Conservation (phyloP, 2,113 vertebrate genomes). For the Agapornis roseicollis region DNA sequence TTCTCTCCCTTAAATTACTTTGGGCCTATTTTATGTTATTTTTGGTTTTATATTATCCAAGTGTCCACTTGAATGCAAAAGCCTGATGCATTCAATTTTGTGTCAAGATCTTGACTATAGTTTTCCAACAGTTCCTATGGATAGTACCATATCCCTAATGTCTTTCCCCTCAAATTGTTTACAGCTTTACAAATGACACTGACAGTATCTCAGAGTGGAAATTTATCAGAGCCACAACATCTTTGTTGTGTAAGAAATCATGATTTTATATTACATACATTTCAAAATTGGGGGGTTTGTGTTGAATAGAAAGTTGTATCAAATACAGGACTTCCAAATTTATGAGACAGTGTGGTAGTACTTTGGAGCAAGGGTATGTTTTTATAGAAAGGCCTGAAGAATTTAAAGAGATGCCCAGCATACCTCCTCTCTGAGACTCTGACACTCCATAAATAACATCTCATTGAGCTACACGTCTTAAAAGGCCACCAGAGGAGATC, state of each 20-base stretch:
- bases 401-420: neutral
- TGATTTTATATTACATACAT: neutral
- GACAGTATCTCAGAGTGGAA: neutral
- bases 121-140: neutral
- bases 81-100: neutral
- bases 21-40: neutral
- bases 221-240: neutral
- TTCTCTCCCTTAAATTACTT: neutral
- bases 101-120: neutral
- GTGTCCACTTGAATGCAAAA: neutral
- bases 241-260: neutral
- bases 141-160: neutral
- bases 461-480: neutral
- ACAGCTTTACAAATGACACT: slow-evolving; percentile 1
- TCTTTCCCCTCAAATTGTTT: neutral
- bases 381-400: neutral
- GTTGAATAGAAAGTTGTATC: neutral
- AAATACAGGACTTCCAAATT: neutral
- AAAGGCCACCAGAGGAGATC: slow-evolving; percentile 13
- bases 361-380: neutral
- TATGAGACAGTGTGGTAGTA: neutral
- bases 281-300: neutral
- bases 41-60: neutral
- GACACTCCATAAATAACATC: slow-evolving; percentile 24
- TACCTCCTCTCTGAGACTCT: neutral